phyloP scores from a whole-genome alignment of 2,797 vertebrate genomes.

The Gorsachius magnificus region DNA sequence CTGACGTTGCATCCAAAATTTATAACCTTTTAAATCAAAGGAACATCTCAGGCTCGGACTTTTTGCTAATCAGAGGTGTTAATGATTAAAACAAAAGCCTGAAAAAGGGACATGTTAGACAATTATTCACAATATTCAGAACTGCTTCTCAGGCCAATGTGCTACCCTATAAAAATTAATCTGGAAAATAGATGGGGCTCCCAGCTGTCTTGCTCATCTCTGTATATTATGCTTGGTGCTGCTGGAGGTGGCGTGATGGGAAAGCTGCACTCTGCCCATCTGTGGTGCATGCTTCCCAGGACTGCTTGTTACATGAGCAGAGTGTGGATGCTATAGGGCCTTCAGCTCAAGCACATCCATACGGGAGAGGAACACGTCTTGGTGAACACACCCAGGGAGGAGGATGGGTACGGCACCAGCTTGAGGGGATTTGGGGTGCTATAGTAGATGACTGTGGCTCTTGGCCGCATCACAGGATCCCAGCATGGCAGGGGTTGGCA shows the following conservation, averaged over 20 bases:
- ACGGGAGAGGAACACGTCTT: neutral
- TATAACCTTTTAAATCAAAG: conserved; percentile 57
- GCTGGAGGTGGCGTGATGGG: neutral
- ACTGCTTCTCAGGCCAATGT: neutral
- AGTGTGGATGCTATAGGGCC: neutral
- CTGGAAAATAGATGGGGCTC: neutral
- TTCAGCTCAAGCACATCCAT: neutral
- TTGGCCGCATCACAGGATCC: neutral
- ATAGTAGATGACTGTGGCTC: neutral
- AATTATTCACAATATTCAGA: neutral
- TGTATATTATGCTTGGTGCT: neutral
- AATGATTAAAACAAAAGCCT: conserved; percentile 24
- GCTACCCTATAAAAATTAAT: neutral
- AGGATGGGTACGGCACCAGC: neutral
- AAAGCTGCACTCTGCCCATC: neutral
- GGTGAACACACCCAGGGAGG: neutral
- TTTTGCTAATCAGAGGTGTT: conserved; percentile 41
- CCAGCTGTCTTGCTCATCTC: neutral
- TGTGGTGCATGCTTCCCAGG: neutral
- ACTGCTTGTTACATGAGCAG: neutral
- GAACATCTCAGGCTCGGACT: neutral
- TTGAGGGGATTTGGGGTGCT: neutral
- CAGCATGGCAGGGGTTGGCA: too few species aligned
- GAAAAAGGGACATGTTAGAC: neutral
- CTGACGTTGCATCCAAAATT: conserved; percentile 45